Evolutionary conservation across 2,797 vertebrate species (phyloP).

Genomic region (Semaprochilodus insignis): DNA sequence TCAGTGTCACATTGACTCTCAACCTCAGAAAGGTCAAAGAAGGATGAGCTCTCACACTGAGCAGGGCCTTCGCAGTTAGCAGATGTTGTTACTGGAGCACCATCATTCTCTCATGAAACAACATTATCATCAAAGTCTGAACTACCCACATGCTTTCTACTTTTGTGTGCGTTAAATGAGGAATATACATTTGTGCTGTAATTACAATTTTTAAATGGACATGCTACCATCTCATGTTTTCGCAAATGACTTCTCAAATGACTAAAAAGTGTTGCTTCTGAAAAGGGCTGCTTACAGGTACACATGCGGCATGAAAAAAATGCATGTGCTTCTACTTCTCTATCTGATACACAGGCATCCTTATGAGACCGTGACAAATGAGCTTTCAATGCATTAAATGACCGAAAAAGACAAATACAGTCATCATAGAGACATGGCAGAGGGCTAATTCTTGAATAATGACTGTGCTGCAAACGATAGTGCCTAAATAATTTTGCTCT

Average conservation of each 20-base stretch:
- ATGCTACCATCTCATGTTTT: constrained; percentile 43
- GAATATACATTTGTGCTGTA: constrained; percentile 36
- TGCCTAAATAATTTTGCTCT: constrained; percentile 25
- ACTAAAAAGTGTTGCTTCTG: constrained; percentile 21
- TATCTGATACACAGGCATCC: not conserved
- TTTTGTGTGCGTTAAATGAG: constrained; percentile 51
- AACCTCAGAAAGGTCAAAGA: not conserved
- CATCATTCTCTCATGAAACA: constrained; percentile 33
- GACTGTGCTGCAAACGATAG: constrained; percentile 16
- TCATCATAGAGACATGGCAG: constrained; percentile 27
- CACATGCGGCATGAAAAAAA: constrained; percentile 34
- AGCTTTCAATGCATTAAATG: constrained; percentile 28
- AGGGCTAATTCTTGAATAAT: constrained; percentile 34
- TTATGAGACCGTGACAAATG: constrained; percentile 22
- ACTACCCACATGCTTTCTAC: constrained; percentile 42
- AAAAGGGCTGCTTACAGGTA: constrained; percentile 38
- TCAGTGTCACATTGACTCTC: constrained; percentile 21
- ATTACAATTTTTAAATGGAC: constrained; percentile 26
- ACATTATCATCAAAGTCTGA: constrained; percentile 44
- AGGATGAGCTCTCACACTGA: constrained; percentile 18
- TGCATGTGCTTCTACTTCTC: not conserved
- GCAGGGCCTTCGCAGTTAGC: constrained; percentile 20
- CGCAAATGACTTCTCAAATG: constrained; percentile 42
- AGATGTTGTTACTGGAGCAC: constrained; percentile 7
- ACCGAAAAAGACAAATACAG: constrained; percentile 34